Base-by-base conservation (phyloP, 2,888 invertebrate genomes). In the Alviniconcha strummeri region DNA sequence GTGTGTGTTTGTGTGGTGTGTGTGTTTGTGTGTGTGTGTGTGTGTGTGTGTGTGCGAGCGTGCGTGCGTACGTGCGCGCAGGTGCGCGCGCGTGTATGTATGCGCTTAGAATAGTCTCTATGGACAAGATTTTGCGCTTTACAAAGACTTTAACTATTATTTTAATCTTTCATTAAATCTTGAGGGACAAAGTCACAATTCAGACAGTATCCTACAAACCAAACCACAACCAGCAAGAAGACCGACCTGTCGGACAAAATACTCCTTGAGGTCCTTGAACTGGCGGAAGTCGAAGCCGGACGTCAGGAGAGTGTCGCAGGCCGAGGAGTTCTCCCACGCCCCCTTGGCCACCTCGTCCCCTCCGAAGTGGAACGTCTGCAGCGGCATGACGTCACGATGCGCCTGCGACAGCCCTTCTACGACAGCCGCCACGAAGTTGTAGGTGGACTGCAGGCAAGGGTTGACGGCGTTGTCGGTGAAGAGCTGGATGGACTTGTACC, bases 401-500 rank as follows among this genome's bases (percentile, higher is more conserved):
- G 90, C 82, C 60, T 87, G 85, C 19, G 86, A 85, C 9, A 92
- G 79, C 13, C 88, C 86, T 7, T 71, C 54, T 7, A 91, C 86
- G 2, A 92, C 82, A 60, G 89, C 87, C 1, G 84, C 77, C 11
- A 92, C 86, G 81, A 93, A 93, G 8, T 9, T 84, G 82, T 90
- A 92, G 7, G 91, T 92, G 7, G 91, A 89, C 7, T 89, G 81
- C 36, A 92, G 82, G 80, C 93, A 93, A 0, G 92, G 92, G 83
- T 93, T 92, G 6, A 93, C 87, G 19, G 90, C 91, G 84, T 92
- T 90, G 86, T 92, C 90, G 0, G 84, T 88, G 86, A 89, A 93
- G 74, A 86, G 77, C 87, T 93, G 92, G 0, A 90, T 88, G 0
- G 92, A 91, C 17, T 86, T 78, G 84, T 91, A 92, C 54, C 80